Percentiles rank a stretch among this genome's conserved stretches.
These are phyloP conservation scores for Lacerta agilis DNA, from an alignment of 2,797 vertebrate species.

Conservation along the genomic window DNA sequence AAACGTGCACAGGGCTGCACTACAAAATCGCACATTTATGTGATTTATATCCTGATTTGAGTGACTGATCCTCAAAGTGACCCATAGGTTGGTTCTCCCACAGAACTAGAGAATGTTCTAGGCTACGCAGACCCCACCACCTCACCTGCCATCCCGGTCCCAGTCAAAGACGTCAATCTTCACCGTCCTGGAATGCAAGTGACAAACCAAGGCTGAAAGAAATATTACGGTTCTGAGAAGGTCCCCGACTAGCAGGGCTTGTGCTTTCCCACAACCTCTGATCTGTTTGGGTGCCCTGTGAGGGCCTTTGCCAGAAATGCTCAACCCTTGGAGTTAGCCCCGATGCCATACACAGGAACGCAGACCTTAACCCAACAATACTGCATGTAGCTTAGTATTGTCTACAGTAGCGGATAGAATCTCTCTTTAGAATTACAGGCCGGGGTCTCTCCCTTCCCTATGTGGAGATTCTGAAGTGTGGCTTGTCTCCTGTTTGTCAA, in stretches of 20 bases:
- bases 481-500: too few species aligned
- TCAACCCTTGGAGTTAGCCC: not conserved
- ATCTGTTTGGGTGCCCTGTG: not conserved
- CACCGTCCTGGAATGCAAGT: constrained; percentile 86
- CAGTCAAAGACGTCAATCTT: constrained; percentile 97
- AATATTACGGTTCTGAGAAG: not conserved
- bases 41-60: too few species aligned
- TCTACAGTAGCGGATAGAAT: too few species aligned
- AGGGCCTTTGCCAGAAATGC: not conserved
- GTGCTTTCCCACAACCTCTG: not conserved
- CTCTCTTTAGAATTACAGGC: too few species aligned
- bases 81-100: not conserved
- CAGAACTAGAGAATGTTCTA: not conserved
- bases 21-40: too few species aligned
- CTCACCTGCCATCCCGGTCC: constrained; percentile 97
- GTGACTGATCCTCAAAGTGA: too few species aligned
- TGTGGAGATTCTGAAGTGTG: too few species aligned
- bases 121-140: not conserved
- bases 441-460: too few species aligned
- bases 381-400: too few species aligned
- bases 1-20: too few species aligned
- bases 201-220: not conserved
- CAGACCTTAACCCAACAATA: too few species aligned
- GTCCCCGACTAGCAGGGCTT: not conserved
- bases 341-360: too few species aligned